Conservation (phyloP, 2,797 vertebrate genomes). For the Hafferia zeledoni region DNA sequence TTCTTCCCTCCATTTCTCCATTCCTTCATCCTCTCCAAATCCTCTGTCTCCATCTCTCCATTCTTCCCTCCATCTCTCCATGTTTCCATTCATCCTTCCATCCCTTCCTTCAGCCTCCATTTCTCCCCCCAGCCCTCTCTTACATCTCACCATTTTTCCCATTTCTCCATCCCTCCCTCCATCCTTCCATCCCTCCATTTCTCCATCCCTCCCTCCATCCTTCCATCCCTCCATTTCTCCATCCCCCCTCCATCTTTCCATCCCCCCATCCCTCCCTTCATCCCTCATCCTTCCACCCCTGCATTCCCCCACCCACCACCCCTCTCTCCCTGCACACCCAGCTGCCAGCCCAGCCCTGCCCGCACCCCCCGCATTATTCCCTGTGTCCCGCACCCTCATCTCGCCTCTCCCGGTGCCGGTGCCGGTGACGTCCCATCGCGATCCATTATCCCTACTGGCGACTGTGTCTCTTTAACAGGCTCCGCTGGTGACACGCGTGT, state of each 20-base stretch:
- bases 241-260: background rate
- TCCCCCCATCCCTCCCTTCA: background rate
- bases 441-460: conserved; percentile 17
- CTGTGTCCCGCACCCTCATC: conserved; percentile 14
- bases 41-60: background rate
- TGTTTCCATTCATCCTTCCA: background rate
- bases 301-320: background rate
- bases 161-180: too few relatives aligned
- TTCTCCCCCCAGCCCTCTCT: background rate
- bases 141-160: background rate
- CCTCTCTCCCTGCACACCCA: background rate
- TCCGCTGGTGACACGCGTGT: conserved; percentile 54
- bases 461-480: conserved; percentile 76
- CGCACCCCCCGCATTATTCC: background rate
- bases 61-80: background rate
- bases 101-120: background rate
- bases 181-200: background rate
- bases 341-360: conserved; percentile 1
- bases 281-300: background rate
- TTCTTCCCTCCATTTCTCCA: background rate
- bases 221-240: background rate
- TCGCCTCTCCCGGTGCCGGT: background rate
- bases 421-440: background rate
- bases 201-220: background rate
- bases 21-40: background rate